Base-by-base conservation (phyloP, 1,140 invertebrate species). In the Cepaea nemoralis region DNA sequence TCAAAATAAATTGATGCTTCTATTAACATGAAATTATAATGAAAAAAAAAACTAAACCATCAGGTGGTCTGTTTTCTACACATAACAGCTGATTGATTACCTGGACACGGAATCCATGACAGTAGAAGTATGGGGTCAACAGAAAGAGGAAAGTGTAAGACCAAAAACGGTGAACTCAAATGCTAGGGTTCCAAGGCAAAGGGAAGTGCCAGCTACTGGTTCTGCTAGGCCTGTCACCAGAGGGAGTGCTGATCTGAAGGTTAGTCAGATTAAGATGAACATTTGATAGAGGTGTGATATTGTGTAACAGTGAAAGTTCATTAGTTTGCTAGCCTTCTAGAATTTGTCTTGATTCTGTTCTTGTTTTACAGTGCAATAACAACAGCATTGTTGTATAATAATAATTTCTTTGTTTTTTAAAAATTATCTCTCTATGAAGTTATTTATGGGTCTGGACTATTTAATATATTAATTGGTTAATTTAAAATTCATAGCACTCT, bases 81-180 rank as follows among this genome's bases (percentile, higher is more conserved):
- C 45, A 66, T 24, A 24, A 33, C 22, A 93, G 93, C 85, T 94
- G 12, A 86, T 93, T 6, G 89, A 93, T 24, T 94, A 94, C 84
- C 86, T 94, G 63, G 88, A 89, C 39, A 89, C 92, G 42, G 91
- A 90, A 8, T 89, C 89, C 27, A 82, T 94, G 14, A 88, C 90
- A 39, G 89, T 94, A 50, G 91, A 92, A 83, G 90, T 94, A 0
- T 93, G 92, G 92, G 93, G 93, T 3, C 88, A 89, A 80, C 93
- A 94, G 77, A 90, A 89, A 81, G 87, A 82, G 16, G 86, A 86
- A 14, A 82, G 84, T 0, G 48, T 24, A 19, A 83, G 48, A 70
- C 74, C 81, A 16, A 55, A 35, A 14, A 55, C 70, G 27, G 31
- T 40, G 67, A 81, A 69, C 31, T 42, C 50, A n/a, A 83, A 35